Evolutionary conservation across 2,888 invertebrate species (phyloP).

Genomic region (Hymenopus coronatus): DNA sequence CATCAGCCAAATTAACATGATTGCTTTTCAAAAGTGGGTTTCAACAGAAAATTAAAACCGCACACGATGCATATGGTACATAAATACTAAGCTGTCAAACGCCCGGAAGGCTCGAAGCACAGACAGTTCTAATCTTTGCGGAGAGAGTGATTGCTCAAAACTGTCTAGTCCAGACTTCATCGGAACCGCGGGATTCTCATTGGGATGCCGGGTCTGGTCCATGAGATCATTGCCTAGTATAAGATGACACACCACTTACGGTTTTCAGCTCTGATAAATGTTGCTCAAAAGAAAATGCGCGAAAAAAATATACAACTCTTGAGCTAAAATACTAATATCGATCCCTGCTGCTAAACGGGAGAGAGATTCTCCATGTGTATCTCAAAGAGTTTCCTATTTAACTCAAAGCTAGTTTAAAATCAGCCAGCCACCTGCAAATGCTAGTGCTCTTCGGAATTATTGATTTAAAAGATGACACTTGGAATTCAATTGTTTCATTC

Average conservation of each 20-base stretch:
- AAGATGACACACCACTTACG: not conserved
- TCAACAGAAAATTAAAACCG: no score
- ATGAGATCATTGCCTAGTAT: not conserved
- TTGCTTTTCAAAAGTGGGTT: no score
- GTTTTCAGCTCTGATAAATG: not conserved
- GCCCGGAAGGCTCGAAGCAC: not conserved
- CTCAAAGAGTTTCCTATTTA: not conserved
- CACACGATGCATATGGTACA: not conserved
- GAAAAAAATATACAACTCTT: not conserved
- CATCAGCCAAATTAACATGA: no score
- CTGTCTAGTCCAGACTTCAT: no score
- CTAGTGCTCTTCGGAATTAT: slow-evolving; percentile 20
- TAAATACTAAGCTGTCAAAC: not conserved
- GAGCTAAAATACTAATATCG: not conserved
- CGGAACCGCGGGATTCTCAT: not conserved
- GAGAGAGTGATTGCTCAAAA: not conserved
- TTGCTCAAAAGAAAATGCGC: not conserved
- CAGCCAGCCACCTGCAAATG: slow-evolving; percentile 25
- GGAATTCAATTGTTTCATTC: not conserved
- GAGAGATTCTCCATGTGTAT: not conserved
- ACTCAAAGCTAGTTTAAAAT: not conserved
- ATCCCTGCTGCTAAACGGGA: not conserved
- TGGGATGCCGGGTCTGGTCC: not conserved
- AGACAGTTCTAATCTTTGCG: not conserved
- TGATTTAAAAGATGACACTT: slow-evolving; percentile 28